Evolutionary conservation across 2,888 invertebrate genomes (phyloP), one percentile per base, ranked within the genome.

Genomic region (Agonopterix heracliana): DNA sequence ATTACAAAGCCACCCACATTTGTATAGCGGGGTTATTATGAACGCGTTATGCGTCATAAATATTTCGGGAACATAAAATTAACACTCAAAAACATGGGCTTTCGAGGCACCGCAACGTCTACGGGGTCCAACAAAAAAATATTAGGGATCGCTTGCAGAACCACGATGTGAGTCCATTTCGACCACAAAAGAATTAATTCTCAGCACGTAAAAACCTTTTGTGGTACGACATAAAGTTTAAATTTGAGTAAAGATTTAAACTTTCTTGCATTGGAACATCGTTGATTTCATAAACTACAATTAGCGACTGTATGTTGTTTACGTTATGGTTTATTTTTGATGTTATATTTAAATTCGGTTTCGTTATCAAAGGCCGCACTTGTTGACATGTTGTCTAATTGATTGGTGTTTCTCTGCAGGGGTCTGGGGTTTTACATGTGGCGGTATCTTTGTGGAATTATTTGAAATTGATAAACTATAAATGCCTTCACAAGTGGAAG

Each of bases 321-420:
- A 66, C 54, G 66, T 73, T 84, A 87, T 58, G 81, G 83, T 78
- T 71, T 71, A 72, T 57, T 76, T 81, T 82, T 48, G 70, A 66
- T 64, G 71, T 71, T 59, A 53, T 64, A 50, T 54, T 56, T 57
- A 38, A 54, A 55, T 51, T 52, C 52, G 57, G 53, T 59, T 58
- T 64, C 74, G 77, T 78, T 83, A 80, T 80, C 77, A 78, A 84
- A 81, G 80, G 82, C 85, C 86, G 81, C 74, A 88, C 85, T 87
- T 87, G 88, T 88, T 88, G 88, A 88, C 87, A 88, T 85, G 86
- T 86, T 86, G 80, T 87, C 86, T 88, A 87, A 88, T 88, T 88
- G 88, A 88, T 87, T 79, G 86, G 86, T 81, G 81, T 78, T 82
- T 81, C 88, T 64, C 88, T 64, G 84, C 71, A 79, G 87, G 88